Evolutionary conservation across 1,140 invertebrate species (phyloP), one percentile per base, ranked within the genome.

Genomic region (Pollicipes pollicipes): DNA sequence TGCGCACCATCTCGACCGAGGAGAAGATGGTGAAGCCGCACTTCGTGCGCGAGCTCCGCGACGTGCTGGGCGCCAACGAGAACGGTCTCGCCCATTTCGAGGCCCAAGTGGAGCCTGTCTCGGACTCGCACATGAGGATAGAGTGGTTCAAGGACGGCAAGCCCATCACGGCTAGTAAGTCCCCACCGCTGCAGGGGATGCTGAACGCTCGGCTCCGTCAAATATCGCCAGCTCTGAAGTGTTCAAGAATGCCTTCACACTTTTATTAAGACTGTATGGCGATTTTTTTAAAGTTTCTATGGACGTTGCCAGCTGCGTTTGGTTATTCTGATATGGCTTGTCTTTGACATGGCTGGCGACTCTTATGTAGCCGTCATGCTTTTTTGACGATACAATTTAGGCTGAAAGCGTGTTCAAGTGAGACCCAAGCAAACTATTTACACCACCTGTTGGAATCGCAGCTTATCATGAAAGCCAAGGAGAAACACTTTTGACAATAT

Each of bases 81-180:
- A 92, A 92, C 70, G 76, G 76, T 24, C 93, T 93, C 80, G 91
- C 91, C 73, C 93, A 96, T 78, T 97, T 98, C 78, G 94, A 97
- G 84, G 93, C 89, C 74, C 91, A 95, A 79, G 84, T 98, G 0
- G 90, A 89, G 69, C 96, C 95, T 72, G 90, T 97, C 32, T 95
- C 92, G 76, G 96, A 98, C 80, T 93, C 95, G 27, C 93, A 90
- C 29, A 97, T 98, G 95, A 88, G 88, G 82, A 91, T 98, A 76
- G 95, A 98, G 82, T 99, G 95, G 95, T 95, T 91, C 81, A 95
- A 96, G 82, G 94, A 99, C 87, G 95, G 93, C 76, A 87, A 86
- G 80, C 85, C 90, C 66, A 91, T 95, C 75, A 95, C 91, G 83
- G 88, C 90, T 79, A 97, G 93, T 84, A 76, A 80, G 70, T 75